Percentiles rank a stretch among this genome's conserved stretches.
Evolutionary conservation across 2,113 vertebrate species (phyloP).

Genomic region (Oryctolagus cuniculus): mOryCun1.1 NC_091433.1:149373501-149374000

Average conservation of each 20-base stretch:
- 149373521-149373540: neutral
- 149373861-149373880: neutral
- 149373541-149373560: neutral
- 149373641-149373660: neutral
- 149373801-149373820: neutral
- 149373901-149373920: conserved; percentile 29
- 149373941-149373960: neutral
- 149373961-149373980: neutral
- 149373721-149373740: neutral
- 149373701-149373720: neutral
- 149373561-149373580: neutral
- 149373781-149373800: neutral
- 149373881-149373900: neutral
- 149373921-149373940: conserved; percentile 17
- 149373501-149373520: neutral
- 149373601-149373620: neutral
- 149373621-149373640: neutral
- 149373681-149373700: neutral
- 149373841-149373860: neutral
- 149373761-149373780: conserved; percentile 22
- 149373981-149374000: neutral
- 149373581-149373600: neutral
- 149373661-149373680: neutral
- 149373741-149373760: neutral
- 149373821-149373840: neutral